A percentile compares a stretch with the other conserved stretches of the same genome.
Evolutionary conservation across 2,797 vertebrate species (phyloP).

Genomic region (Melanogrammus aeglefinus): DNA sequence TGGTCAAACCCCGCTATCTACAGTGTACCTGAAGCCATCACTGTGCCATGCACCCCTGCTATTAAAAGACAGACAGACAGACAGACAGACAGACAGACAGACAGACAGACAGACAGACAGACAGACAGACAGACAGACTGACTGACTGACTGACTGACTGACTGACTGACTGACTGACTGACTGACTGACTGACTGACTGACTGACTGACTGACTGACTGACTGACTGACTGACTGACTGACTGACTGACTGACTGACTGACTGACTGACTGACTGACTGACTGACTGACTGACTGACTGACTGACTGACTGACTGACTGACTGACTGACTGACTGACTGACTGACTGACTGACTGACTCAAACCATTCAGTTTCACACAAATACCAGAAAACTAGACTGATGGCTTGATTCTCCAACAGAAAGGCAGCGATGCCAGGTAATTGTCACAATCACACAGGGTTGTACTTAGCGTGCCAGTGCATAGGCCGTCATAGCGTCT

Average conservation of each 20-base stretch:
- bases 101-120: conserved; percentile 5
- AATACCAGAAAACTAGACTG: conserved; percentile 42
- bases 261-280: too few relatives aligned
- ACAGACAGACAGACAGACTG: too few relatives aligned
- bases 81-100: too few relatives aligned
- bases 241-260: too few relatives aligned
- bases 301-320: too few relatives aligned
- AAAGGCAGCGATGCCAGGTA: conserved; percentile 58
- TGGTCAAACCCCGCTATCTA: too few relatives aligned
- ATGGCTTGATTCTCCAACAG: conserved; percentile 17
- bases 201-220: too few relatives aligned
- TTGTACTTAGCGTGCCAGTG: conserved; percentile 44
- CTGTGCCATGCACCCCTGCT: too few relatives aligned
- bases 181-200: too few relatives aligned
- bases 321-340: background rate
- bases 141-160: background rate
- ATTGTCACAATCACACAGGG: conserved; percentile 54
- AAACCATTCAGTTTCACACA: conserved; percentile 36
- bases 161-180: background rate
- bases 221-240: background rate
- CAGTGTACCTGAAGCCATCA: too few relatives aligned
- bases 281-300: background rate
- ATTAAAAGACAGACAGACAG: too few relatives aligned
- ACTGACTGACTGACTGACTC: background rate
- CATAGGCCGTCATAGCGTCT: conserved; percentile 34